These are phyloP conservation scores for Macrochelys suwanniensis DNA, from an alignment of 2,797 vertebrate species.

Conservation along the genomic window DNA sequence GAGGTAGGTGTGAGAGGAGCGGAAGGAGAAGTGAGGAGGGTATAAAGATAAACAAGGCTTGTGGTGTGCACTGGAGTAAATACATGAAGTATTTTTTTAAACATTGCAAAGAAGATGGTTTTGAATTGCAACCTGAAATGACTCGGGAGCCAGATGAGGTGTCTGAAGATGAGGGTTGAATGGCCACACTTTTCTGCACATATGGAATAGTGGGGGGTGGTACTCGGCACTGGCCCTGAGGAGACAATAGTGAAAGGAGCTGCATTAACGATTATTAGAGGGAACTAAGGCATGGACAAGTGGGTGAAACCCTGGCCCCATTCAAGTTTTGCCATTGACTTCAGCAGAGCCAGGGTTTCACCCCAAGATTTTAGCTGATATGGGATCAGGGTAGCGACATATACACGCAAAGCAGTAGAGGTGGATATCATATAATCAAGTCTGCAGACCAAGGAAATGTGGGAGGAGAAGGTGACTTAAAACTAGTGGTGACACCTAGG, in stretches of 20 bases:
- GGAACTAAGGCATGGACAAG: background rate
- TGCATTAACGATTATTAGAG: background rate
- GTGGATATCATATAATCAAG: background rate
- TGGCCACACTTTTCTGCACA: background rate
- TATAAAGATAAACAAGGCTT: background rate
- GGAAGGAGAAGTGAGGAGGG: background rate
- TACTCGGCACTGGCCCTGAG: background rate
- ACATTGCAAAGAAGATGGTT: background rate
- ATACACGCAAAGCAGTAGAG: background rate
- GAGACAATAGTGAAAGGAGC: background rate
- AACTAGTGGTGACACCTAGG: background rate
- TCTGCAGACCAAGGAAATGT: background rate
- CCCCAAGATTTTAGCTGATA: background rate
- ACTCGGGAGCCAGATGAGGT: background rate
- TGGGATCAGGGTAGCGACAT: fast-evolving
- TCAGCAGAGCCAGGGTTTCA: fast-evolving
- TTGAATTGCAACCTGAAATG: background rate
- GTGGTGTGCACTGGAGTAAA: no score
- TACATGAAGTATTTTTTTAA: background rate
- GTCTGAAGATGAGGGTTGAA: background rate
- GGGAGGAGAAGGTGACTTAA: background rate
- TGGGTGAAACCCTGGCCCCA: background rate
- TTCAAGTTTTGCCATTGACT: background rate
- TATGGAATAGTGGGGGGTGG: background rate
- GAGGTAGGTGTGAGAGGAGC: background rate